phyloP scores from a whole-genome alignment of 2,113 vertebrate species.

The Etheostoma spectabile region DNA sequence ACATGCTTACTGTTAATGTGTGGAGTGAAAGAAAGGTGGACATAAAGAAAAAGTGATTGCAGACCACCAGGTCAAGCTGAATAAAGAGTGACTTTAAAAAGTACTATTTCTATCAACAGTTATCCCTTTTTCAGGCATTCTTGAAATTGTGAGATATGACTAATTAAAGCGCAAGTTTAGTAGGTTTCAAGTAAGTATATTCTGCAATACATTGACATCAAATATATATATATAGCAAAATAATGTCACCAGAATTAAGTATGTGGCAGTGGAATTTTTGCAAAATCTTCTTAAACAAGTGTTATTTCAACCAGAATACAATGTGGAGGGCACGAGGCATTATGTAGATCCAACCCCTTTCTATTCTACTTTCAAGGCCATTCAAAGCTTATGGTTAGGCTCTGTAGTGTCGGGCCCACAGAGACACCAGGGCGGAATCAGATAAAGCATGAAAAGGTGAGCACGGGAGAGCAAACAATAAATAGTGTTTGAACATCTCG shows the following conservation, averaged over 20 bases:
- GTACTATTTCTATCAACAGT: background rate
- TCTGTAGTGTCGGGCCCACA: slow-evolving; percentile 41
- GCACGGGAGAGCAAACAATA: slow-evolving; percentile 69
- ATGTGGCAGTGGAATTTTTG: background rate
- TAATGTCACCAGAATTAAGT: background rate
- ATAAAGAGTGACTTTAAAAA: slow-evolving; percentile 5
- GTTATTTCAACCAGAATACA: slow-evolving; percentile 9
- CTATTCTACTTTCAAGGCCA: slow-evolving; percentile 63
- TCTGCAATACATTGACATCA: background rate
- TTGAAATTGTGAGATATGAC: background rate
- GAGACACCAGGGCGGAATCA: slow-evolving; percentile 55
- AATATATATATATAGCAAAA: background rate
- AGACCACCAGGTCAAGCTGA: background rate
- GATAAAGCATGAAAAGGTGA: slow-evolving; percentile 70
- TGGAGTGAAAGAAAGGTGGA: background rate
- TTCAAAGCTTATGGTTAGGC: slow-evolving; percentile 49
- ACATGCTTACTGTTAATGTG: slow-evolving; percentile 18
- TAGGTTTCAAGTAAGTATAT: background rate
- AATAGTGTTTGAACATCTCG: slow-evolving; percentile 73
- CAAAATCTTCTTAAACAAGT: background rate
- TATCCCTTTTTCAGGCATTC: background rate
- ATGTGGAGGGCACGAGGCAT: background rate
- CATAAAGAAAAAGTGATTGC: background rate
- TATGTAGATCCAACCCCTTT: slow-evolving; percentile 39
- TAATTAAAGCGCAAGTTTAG: background rate